Percentiles rank a stretch among this genome's conserved stretches.
Evolutionary conservation across 2,113 vertebrate genomes (phyloP).

Genomic region (Poicephalus meyeri): DNA sequence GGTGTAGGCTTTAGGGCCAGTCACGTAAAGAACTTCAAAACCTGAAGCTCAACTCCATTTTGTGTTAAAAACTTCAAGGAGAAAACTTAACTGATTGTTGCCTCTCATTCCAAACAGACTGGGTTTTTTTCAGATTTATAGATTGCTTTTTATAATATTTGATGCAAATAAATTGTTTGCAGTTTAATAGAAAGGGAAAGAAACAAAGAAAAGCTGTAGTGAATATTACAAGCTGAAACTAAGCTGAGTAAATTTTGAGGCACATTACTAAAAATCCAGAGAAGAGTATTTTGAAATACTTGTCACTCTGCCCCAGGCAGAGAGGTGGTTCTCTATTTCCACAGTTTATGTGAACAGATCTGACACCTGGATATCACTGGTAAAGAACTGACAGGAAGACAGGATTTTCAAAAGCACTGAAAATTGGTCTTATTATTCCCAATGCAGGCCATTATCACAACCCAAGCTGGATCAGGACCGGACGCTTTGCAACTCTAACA

Average conservation of each 20-base stretch:
- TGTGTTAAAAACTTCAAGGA: background rate
- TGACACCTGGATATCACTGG: background rate
- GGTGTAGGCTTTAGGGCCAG: background rate
- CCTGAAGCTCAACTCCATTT: background rate
- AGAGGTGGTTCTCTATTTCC: background rate
- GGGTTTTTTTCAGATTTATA: accelerated
- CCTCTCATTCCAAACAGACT: background rate
- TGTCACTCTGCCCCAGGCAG: background rate
- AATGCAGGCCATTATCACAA: background rate
- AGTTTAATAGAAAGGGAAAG: background rate
- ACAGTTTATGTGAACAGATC: background rate
- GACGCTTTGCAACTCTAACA: background rate
- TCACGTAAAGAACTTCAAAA: background rate
- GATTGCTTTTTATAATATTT: background rate
- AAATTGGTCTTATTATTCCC: background rate
- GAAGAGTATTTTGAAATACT: background rate
- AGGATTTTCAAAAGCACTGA: background rate
- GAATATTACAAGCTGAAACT: background rate
- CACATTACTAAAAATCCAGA: background rate
- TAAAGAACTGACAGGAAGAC: background rate
- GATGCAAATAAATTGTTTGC: background rate
- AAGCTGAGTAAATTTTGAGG: background rate
- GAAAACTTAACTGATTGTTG: background rate
- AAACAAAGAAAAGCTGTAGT: background rate
- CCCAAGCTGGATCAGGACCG: background rate